Base-by-base conservation (phyloP, 2,888 invertebrate genomes). In the Shargacucullia verbasci region DNA sequence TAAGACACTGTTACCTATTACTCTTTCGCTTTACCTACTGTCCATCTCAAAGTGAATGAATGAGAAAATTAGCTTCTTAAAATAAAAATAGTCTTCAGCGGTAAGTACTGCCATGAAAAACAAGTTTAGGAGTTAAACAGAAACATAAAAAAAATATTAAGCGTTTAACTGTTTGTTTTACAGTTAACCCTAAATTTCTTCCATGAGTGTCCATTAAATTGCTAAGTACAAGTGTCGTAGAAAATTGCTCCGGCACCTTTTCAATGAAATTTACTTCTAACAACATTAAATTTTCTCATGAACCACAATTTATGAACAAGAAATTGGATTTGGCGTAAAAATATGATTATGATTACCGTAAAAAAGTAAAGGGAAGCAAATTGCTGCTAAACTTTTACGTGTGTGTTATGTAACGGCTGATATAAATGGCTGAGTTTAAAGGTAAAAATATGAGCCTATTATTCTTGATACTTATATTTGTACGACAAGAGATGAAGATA, bases 281-380 rank as follows among this genome's bases (percentile, higher is more conserved):
- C 13, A 33, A 55, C 35, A 58, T 62, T 58, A 59, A 34, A 40
- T 67, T 70, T 60, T 56, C 35, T 67, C 62, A 52, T 53, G 46
- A 56, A 55, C 39, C 50, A 43, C 39, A 57, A 50, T 60, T 57
- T 68, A 59, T 57, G 45, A 52, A 29, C 15, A 15, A 35, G 41
- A 47, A 75, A 72, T 68, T 57, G 38, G 25, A 54, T 64, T 74
- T 52, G 8, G 41, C 38, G 25, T 48, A 55, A 55, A 55, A 63
- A 54, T 53, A 49, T 38, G 52, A 70, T 70, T 59, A 62, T 38
- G 38, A 50, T 70, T 35, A 52, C 40, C 58, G 52, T 57, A 52
- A 58, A 44, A 46, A 47, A 50, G n/a, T 63, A 48, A 57, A 39
- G 37, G n/a, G 14, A 14, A 31, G 33, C 45, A 33, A 47, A 45